phyloP scores from a whole-genome alignment of 2,113 vertebrate genomes.

The Lycocorax pyrrhopterus region DNA sequence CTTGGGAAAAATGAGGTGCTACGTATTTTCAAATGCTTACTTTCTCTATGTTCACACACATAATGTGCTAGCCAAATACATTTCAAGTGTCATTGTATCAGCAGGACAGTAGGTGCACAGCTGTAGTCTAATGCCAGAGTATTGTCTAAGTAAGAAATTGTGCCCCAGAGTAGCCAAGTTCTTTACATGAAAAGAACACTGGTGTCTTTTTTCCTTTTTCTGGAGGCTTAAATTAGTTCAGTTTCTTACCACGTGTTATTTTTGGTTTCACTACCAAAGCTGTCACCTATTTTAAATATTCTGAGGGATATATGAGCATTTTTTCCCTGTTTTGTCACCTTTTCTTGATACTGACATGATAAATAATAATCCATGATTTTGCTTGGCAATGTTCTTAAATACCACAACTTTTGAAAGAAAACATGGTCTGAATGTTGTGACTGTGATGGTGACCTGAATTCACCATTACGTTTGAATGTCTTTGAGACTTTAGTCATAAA shows the following conservation, averaged over 20 bases:
- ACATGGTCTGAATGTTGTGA: slow-evolving; percentile 30
- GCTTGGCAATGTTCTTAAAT: slow-evolving; percentile 7
- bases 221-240: background rate
- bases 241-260: background rate
- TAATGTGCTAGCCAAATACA: background rate
- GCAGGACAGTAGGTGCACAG: background rate
- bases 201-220: background rate
- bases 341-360: slow-evolving; percentile 16
- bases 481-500: slow-evolving; percentile 17
- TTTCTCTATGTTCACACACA: background rate
- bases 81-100: background rate
- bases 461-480: background rate
- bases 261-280: background rate
- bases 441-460: slow-evolving; percentile 36
- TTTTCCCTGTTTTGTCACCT: background rate
- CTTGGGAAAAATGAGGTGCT: background rate
- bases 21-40: background rate
- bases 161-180: background rate
- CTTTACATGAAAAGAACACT: background rate
- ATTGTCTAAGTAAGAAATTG: background rate
- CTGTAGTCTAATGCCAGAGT: background rate
- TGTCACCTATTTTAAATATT: background rate
- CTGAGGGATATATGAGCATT: background rate
- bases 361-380: slow-evolving; percentile 16
- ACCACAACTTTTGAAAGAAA: slow-evolving; percentile 42